These are phyloP conservation scores for Bombyx mori DNA, from an alignment of 1,140 invertebrate species.

Conservation along the genomic window ASM3026992v2 NC_085132.1:9693001-9693500, in stretches of 20 bases:
- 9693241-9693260: constrained; percentile 33
- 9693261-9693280: constrained; percentile 32
- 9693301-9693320: constrained; percentile 35
- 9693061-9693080: constrained; percentile 15
- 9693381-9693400: not conserved
- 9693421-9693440: not conserved
- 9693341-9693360: not conserved
- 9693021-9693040: constrained; percentile 13
- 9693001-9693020: constrained; percentile 6
- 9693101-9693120: constrained; percentile 70
- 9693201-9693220: constrained; percentile 64
- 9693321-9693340: constrained; percentile 30
- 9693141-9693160: constrained; percentile 56
- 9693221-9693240: constrained; percentile 45
- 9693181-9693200: constrained; percentile 47
- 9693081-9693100: constrained; percentile 63
- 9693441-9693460: not conserved
- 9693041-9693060: constrained; percentile 9
- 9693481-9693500: too few relatives aligned
- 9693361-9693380: not conserved
- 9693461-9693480: not conserved
- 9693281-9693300: constrained; percentile 26
- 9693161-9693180: constrained; percentile 48
- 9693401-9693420: not conserved
- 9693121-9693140: constrained; percentile 64